Percentiles rank a stretch among this genome's conserved stretches.
Evolutionary conservation across 2,113 vertebrate genomes (phyloP).

Genomic region (Perca flavescens): DNA sequence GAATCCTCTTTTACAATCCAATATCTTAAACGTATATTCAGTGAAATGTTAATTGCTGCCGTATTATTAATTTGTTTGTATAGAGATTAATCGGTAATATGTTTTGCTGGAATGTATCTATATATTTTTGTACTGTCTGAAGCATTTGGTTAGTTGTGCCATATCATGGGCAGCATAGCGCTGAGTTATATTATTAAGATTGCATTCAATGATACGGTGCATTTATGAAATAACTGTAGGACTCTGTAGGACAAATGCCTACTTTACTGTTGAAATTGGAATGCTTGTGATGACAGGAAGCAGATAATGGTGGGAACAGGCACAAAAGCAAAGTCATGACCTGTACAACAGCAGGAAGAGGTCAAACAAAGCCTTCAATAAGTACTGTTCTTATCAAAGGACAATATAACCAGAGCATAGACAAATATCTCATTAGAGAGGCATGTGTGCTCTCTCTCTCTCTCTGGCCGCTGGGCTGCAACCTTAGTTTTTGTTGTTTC

Average conservation of each 20-base stretch:
- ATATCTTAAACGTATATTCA: neutral
- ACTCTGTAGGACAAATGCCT: neutral
- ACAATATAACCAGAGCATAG: neutral
- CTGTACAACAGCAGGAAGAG: neutral
- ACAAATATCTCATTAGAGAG: conserved; percentile 43
- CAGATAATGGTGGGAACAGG: neutral
- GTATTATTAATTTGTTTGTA: neutral
- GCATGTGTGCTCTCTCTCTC: conserved; percentile 31
- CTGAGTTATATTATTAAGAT: neutral
- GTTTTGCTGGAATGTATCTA: neutral
- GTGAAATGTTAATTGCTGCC: neutral
- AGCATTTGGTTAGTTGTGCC: neutral
- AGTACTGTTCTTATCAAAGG: conserved; percentile 8
- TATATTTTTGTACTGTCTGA: neutral
- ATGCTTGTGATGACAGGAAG: neutral
- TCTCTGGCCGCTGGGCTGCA: conserved; percentile 39
- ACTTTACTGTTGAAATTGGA: neutral
- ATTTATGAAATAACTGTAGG: conserved; percentile 1
- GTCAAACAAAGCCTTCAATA: conserved; percentile 4
- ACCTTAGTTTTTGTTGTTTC: conserved; percentile 14
- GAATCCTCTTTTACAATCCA: neutral
- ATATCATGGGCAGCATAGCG: neutral
- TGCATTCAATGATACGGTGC: neutral
- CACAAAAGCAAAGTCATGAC: neutral
- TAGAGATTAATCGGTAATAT: neutral